These are phyloP conservation scores for Enteromius anoplus DNA, from an alignment of 2,797 vertebrate genomes.

Conservation along the genomic window DNA sequence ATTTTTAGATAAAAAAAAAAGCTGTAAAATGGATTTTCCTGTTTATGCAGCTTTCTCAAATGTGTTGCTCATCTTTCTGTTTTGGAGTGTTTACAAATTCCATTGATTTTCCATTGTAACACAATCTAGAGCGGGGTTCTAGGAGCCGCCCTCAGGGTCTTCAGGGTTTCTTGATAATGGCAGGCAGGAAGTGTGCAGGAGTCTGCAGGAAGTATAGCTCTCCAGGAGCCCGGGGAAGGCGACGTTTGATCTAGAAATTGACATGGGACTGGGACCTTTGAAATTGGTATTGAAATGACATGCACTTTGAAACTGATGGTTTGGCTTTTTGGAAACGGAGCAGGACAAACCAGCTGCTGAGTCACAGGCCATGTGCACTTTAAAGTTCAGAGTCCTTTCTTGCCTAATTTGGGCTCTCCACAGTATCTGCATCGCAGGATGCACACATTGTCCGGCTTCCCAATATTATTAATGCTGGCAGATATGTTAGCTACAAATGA, in stretches of 20 bases:
- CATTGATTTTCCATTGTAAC: background rate
- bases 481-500: background rate
- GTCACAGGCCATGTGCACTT: background rate
- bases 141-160: background rate
- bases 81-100: background rate
- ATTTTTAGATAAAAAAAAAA: too few relatives aligned
- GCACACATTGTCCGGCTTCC: background rate
- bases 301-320: conserved; percentile 1
- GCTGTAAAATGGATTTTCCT: background rate
- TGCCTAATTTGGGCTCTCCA: background rate
- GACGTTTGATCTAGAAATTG: background rate
- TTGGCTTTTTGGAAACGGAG: conserved; percentile 8
- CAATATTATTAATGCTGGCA: background rate
- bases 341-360: background rate
- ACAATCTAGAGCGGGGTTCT: background rate
- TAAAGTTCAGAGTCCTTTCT: conserved; percentile 39
- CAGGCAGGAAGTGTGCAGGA: background rate
- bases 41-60: background rate
- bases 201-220: background rate
- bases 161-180: background rate
- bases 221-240: background rate
- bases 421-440: conserved; percentile 34
- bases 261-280: background rate
- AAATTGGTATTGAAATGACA: background rate
- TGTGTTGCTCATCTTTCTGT: background rate